phyloP scores from a whole-genome alignment of 1,140 invertebrate genomes.

The Magallana ariakensis region DNA sequence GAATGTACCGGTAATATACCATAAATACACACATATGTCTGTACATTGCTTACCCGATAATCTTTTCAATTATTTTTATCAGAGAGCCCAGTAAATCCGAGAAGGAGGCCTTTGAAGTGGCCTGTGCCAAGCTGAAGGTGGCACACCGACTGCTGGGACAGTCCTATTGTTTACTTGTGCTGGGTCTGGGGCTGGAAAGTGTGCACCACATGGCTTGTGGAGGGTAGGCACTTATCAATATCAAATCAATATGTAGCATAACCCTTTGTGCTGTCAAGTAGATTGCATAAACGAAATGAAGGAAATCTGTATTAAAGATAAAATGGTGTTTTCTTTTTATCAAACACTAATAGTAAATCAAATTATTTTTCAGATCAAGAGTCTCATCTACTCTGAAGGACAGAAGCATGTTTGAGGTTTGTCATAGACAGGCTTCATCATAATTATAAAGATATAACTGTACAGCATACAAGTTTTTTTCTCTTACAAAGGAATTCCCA shows the following conservation, averaged over 20 bases:
- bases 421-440: neutral
- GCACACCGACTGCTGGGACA: constrained; percentile 75
- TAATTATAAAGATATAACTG: too few species aligned
- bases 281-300: too few species aligned
- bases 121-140: constrained; percentile 69
- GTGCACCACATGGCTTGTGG: constrained; percentile 79
- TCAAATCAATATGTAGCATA: neutral
- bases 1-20: too few species aligned
- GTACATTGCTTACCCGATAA: neutral
- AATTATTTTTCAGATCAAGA: constrained; percentile 68
- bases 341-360: too few species aligned
- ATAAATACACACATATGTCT: too few species aligned
- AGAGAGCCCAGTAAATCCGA: constrained; percentile 78
- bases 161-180: constrained; percentile 76
- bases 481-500: too few species aligned
- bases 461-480: too few species aligned
- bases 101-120: constrained; percentile 73
- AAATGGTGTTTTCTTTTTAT: too few species aligned
- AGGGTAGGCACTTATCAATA: constrained; percentile 66
- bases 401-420: constrained; percentile 77
- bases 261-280: too few species aligned
- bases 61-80: constrained; percentile 43
- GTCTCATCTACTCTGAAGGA: constrained; percentile 78
- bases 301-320: too few species aligned
- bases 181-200: constrained; percentile 76